These are phyloP conservation scores for Sebastes oblongus DNA, from an alignment of 2,797 vertebrate species.

Conservation along the genomic window DNA sequence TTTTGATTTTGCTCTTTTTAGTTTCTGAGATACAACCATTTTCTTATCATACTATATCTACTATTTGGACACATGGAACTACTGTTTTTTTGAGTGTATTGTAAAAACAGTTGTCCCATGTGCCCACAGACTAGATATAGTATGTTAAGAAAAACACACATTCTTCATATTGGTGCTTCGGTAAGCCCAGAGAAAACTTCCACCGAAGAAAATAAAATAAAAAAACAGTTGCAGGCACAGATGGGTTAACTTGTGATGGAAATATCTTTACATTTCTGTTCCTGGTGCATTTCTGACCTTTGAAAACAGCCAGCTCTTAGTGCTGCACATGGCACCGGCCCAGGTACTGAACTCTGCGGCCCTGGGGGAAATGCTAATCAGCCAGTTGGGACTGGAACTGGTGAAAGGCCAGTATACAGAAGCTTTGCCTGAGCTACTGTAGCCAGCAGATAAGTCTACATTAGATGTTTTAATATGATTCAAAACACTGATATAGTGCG, in stretches of 20 bases:
- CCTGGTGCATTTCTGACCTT: constrained; percentile 33
- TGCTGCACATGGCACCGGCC: neutral
- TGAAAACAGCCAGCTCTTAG: constrained; percentile 19
- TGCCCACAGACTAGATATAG: neutral
- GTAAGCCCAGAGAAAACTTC: too few species aligned
- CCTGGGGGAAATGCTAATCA: constrained; percentile 51
- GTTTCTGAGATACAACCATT: too few species aligned
- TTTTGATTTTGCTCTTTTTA: too few species aligned
- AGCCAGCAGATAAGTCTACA: constrained; percentile 47
- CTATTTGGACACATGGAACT: too few species aligned
- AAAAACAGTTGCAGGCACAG: neutral
- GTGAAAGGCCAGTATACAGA: constrained; percentile 32
- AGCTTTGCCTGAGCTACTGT: constrained; percentile 27
- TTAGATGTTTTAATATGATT: constrained; percentile 60
- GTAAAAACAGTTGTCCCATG: neutral
- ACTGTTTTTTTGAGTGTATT: too few species aligned
- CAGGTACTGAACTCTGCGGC: constrained; percentile 26
- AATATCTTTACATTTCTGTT: neutral
- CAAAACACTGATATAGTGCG: constrained; percentile 45
- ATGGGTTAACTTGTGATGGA: neutral
- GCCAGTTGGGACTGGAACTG: constrained; percentile 20
- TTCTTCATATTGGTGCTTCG: accelerated
- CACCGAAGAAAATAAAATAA: neutral
- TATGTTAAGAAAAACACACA: neutral
- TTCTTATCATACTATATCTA: too few species aligned